Conservation (phyloP, 2,797 vertebrate species). For the Phyllotis vaccarum region DNA sequence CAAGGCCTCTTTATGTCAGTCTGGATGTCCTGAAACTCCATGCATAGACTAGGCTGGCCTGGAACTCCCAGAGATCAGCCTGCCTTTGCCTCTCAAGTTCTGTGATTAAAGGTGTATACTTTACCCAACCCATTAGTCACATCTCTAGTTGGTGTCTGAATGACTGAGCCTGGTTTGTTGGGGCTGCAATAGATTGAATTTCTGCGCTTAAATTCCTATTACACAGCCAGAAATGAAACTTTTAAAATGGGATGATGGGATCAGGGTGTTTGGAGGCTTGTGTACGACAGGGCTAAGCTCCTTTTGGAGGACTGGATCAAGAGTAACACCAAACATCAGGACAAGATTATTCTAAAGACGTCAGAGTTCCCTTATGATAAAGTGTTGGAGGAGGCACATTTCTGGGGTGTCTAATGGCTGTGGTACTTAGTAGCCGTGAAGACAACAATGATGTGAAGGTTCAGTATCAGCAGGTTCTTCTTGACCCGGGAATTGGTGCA, state of each 20-base stretch:
- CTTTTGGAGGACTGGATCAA: background rate
- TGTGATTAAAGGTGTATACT: background rate
- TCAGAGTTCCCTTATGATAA: background rate
- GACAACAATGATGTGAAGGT: background rate
- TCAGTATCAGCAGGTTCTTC: background rate
- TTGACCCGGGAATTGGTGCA: background rate
- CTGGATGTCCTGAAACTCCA: background rate
- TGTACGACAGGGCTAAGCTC: background rate
- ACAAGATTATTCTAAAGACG: background rate
- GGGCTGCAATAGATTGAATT: background rate
- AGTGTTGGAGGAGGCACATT: background rate
- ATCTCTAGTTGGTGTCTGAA: background rate
- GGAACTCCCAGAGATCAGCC: background rate
- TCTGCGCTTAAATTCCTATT: background rate
- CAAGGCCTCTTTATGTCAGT: background rate
- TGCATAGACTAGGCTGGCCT: background rate
- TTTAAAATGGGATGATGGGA: background rate
- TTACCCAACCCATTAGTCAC: no score
- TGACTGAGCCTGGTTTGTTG: background rate
- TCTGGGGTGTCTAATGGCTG: background rate
- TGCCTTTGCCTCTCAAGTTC: background rate
- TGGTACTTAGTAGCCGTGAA: background rate
- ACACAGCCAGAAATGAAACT: background rate
- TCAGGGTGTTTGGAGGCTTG: background rate
- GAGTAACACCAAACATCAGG: no score